phyloP scores from a whole-genome alignment of 2,888 invertebrate genomes.

The Tetragonula carbonaria region DNA sequence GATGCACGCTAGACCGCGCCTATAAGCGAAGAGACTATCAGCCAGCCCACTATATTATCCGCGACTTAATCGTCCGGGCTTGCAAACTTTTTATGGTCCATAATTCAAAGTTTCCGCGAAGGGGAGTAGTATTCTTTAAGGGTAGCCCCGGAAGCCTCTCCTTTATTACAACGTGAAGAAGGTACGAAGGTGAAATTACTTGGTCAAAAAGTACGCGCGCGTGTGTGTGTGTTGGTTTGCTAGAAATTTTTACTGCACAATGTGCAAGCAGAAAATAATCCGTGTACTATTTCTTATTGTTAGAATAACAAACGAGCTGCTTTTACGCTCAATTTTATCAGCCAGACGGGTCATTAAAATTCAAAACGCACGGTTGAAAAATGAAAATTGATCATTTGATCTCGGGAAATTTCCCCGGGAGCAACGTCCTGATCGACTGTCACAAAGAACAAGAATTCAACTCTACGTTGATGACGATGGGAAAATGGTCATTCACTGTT shows the following conservation, averaged over 20 bases:
- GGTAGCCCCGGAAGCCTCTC: slow-evolving; percentile 47
- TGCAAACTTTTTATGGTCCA: slow-evolving; percentile 78
- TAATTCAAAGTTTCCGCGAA: slow-evolving; percentile 77
- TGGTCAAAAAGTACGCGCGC: slow-evolving; percentile 9
- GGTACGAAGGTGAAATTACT: slow-evolving; percentile 33
- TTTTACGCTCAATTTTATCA: no score
- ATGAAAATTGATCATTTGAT: no score
- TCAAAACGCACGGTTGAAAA: no score
- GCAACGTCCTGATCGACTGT: no score
- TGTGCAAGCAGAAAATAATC: slow-evolving; percentile 4
- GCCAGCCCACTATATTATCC: slow-evolving; percentile 69
- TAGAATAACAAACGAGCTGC: background rate
- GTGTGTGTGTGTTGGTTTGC: background rate
- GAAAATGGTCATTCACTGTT: no score
- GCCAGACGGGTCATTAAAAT: no score
- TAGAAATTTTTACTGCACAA: slow-evolving; percentile 38
- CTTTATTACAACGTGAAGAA: slow-evolving; percentile 58
- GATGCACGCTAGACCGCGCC: background rate
- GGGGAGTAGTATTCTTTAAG: slow-evolving; percentile 65
- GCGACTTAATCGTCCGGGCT: slow-evolving; percentile 78
- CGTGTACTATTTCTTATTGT: background rate
- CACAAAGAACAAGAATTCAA: no score
- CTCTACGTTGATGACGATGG: no score
- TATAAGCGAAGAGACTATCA: background rate
- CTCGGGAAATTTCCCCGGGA: no score